Conservation (phyloP, 2,797 vertebrate genomes). For the Sebastes jordani region DNA sequence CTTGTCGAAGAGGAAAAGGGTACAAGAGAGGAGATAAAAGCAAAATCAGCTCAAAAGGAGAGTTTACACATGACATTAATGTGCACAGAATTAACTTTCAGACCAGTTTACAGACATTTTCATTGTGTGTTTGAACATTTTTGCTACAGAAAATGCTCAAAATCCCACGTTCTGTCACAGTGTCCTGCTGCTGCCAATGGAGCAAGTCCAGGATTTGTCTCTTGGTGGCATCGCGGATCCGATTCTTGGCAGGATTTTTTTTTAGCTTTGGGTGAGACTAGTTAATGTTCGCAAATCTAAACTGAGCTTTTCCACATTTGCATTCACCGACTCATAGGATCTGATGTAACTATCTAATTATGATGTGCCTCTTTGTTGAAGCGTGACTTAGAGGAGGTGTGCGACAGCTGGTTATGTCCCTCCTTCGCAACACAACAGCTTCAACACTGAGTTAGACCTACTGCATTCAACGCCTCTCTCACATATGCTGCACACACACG, state of each 20-base stretch:
- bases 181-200: conserved; percentile 39
- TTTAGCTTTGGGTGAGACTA: conserved; percentile 26
- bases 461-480: conserved; percentile 30
- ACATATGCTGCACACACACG: conserved; percentile 33
- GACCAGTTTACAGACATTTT: not conserved
- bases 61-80: conserved; percentile 7
- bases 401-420: conserved; percentile 49
- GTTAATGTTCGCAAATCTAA: conserved; percentile 43
- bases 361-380: conserved; percentile 31
- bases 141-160: conserved; percentile 53
- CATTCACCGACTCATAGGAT: conserved; percentile 39
- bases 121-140: not conserved
- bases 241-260: conserved; percentile 46
- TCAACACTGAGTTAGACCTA: conserved; percentile 12
- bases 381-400: conserved; percentile 61
- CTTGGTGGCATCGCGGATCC: conserved; percentile 53
- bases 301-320: conserved; percentile 35
- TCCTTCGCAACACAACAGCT: conserved; percentile 34
- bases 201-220: conserved; percentile 57
- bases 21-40: conserved; percentile 1
- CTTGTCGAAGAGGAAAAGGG: not conserved
- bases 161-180: conserved; percentile 47
- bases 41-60: conserved; percentile 8
- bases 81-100: not conserved
- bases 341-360: conserved; percentile 54